Conservation (phyloP, 2,888 invertebrate genomes). For the Hydraecia micacea region DNA sequence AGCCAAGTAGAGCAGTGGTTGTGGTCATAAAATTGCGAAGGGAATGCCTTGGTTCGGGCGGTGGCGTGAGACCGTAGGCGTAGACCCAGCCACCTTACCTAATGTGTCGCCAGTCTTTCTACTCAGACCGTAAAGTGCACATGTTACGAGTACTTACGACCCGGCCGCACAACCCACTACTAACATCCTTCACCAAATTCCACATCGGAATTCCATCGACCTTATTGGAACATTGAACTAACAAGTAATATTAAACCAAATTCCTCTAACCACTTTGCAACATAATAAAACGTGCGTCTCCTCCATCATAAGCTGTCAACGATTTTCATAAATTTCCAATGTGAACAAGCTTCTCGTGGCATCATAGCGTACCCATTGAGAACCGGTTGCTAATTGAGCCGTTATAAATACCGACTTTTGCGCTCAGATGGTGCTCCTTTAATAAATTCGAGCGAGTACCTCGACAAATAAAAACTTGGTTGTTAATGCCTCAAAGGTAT, state of each 20-base stretch:
- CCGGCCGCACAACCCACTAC: constrained; percentile 54
- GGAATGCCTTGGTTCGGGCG: constrained; percentile 69
- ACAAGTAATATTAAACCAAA: constrained; percentile 40
- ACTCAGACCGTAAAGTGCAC: constrained; percentile 79
- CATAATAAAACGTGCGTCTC: constrained; percentile 24
- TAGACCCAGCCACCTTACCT: constrained; percentile 64
- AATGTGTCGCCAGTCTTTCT: constrained; percentile 74
- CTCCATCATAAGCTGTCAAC: constrained; percentile 71
- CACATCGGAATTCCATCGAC: constrained; percentile 43
- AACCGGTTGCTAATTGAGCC: constrained; percentile 79
- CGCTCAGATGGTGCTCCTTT: constrained; percentile 70
- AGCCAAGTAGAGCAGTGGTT: constrained; percentile 62
- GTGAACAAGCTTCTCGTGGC: constrained; percentile 68
- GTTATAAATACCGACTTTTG: constrained; percentile 75
- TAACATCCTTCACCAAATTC: constrained; percentile 40
- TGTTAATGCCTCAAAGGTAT: constrained; percentile 70
- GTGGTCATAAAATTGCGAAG: constrained; percentile 74
- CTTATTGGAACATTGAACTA: constrained; percentile 37
- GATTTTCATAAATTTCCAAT: constrained; percentile 78
- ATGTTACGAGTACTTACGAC: constrained; percentile 78
- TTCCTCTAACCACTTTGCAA: constrained; percentile 31
- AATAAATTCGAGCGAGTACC: constrained; percentile 65
- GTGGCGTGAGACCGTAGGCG: constrained; percentile 54
- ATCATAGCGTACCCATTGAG: constrained; percentile 67
- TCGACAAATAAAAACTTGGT: constrained; percentile 61